Conservation (phyloP, 2,888 invertebrate genomes). For the Melanchra persicariae region DNA sequence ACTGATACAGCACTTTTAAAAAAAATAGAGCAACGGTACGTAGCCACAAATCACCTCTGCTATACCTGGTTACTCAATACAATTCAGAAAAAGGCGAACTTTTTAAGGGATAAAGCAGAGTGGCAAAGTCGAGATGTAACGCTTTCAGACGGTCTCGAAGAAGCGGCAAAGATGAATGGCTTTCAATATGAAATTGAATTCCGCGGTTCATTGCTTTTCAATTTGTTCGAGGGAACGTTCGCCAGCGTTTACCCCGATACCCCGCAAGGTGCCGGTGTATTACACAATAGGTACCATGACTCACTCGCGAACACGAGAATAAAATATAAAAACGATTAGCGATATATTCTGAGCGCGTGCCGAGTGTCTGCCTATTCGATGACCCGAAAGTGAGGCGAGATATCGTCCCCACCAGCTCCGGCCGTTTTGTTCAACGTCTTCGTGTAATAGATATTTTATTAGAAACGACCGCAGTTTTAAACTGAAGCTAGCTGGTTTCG, state of each 20-base stretch:
- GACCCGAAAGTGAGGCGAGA: conserved; percentile 41
- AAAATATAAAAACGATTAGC: conserved; percentile 66
- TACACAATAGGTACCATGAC: conserved; percentile 76
- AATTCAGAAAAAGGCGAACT: conserved; percentile 79
- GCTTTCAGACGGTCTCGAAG: conserved; percentile 87
- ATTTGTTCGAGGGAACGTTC: conserved; percentile 90
- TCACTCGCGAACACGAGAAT: conserved; percentile 65
- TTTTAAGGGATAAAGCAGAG: conserved; percentile 84
- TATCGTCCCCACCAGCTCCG: conserved; percentile 21
- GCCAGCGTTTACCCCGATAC: conserved; percentile 85
- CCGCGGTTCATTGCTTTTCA: conserved; percentile 93
- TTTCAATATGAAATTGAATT: conserved; percentile 93
- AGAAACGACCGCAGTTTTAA: conserved; percentile 35
- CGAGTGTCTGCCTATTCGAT: conserved; percentile 45
- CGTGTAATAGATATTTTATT: conserved; percentile 39
- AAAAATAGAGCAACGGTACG: conserved; percentile 32
- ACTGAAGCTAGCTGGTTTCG: conserved; percentile 37
- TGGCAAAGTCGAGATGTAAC: conserved; percentile 88
- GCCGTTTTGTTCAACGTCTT: conserved; percentile 25
- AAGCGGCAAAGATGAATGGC: conserved; percentile 91
- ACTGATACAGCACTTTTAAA: background rate
- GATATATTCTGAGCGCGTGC: conserved; percentile 59
- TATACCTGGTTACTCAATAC: conserved; percentile 65
- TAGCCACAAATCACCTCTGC: conserved; percentile 54
- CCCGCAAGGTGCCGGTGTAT: conserved; percentile 80